Evolutionary conservation across 2,888 invertebrate genomes (phyloP).

Genomic region (Idaea straminata): DNA sequence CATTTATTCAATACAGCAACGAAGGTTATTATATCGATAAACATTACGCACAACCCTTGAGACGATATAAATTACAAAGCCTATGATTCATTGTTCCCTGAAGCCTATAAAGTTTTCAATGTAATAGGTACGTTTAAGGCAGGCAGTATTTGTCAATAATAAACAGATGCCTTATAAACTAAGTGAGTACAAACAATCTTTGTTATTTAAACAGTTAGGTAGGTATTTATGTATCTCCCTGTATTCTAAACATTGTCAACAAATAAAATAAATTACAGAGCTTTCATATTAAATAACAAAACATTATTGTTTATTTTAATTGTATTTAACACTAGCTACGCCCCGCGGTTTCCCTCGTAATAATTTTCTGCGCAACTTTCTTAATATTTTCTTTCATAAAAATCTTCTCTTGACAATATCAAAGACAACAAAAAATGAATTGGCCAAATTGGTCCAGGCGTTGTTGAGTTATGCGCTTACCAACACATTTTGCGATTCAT

Average conservation of each 20-base stretch:
- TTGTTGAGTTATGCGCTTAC: too few species aligned
- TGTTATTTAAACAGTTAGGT: neutral
- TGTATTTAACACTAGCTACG: too few species aligned
- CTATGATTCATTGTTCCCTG: slow-evolving; percentile 52
- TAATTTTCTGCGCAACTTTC: too few species aligned
- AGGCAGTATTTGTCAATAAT: neutral
- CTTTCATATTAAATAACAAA: neutral
- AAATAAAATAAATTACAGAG: neutral
- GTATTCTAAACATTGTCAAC: neutral
- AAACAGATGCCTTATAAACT: neutral
- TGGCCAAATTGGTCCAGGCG: too few species aligned
- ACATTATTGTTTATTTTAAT: too few species aligned
- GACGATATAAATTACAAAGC: slow-evolving; percentile 48
- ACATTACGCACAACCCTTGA: slow-evolving; percentile 25
- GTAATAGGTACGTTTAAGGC: neutral
- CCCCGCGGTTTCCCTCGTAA: too few species aligned
- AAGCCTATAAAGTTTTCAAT: slow-evolving; percentile 30
- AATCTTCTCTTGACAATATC: too few species aligned
- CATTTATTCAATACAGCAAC: neutral
- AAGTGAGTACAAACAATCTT: neutral
- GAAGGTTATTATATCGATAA: neutral
- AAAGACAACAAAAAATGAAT: too few species aligned
- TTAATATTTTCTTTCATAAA: too few species aligned
- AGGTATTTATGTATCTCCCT: neutral
- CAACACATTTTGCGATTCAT: too few species aligned